Conservation (phyloP, 1,140 invertebrate species). For the Tetragonula clypearis region DNA sequence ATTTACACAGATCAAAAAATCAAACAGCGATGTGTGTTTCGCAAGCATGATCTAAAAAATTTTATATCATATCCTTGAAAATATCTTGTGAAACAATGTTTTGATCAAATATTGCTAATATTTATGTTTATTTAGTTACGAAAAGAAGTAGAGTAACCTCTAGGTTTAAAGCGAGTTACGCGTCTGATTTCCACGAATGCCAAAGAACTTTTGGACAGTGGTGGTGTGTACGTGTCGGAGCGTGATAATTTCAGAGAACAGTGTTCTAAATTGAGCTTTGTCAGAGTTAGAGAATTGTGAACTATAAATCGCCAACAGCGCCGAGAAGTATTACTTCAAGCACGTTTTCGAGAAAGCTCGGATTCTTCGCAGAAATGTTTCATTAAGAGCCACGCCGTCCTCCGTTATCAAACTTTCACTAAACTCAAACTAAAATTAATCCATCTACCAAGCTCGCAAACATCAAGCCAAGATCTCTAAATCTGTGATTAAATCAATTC, state of each 20-base stretch:
- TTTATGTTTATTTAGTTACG: not conserved
- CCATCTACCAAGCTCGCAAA: not conserved
- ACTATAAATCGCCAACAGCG: not conserved
- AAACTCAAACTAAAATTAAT: not conserved
- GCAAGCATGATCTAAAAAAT: not conserved
- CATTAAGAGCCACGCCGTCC: not conserved
- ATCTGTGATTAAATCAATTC: no score
- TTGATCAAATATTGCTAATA: not conserved
- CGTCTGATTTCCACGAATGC: not conserved
- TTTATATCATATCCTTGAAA: not conserved
- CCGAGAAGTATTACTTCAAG: not conserved
- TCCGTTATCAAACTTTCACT: not conserved
- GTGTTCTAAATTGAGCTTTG: constrained; percentile 4
- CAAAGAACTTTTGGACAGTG: not conserved
- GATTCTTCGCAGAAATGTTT: not conserved
- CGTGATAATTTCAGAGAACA: constrained; percentile 6
- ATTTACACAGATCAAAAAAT: not conserved
- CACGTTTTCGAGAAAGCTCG: not conserved
- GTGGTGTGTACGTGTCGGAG: not conserved
- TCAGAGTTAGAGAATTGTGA: not conserved
- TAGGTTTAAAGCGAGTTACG: not conserved
- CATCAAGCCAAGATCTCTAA: not conserved
- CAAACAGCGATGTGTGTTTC: not conserved
- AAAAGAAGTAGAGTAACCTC: no score
- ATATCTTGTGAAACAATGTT: not conserved